These are phyloP conservation scores for Caenorhabditis doughertyi DNA, from an alignment of 2,888 invertebrate genomes.

Conservation along the genomic window DNA sequence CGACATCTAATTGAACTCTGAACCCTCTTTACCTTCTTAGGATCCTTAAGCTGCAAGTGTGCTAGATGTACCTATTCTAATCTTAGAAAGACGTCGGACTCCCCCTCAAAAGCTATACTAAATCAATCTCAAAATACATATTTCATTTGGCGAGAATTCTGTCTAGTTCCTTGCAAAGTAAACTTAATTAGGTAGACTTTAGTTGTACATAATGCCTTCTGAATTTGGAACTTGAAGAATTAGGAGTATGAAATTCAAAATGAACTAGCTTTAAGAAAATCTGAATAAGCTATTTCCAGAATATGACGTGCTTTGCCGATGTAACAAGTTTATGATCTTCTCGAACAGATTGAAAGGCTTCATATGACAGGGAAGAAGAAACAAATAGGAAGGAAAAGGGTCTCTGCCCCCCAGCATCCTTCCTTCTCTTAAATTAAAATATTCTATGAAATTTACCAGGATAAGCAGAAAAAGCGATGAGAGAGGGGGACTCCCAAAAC, in stretches of 20 bases:
- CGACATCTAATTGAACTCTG: too few species aligned
- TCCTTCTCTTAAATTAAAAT: conserved; percentile 28
- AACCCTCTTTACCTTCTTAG: too few species aligned
- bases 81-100: too few species aligned
- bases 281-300: background rate
- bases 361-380: background rate
- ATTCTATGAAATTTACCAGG: conserved; percentile 9
- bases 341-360: conserved; percentile 10
- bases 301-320: background rate
- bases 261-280: background rate
- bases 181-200: too few species aligned
- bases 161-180: too few species aligned
- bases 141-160: background rate
- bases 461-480: conserved; percentile 13
- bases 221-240: too few species aligned
- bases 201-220: too few species aligned
- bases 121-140: conserved; percentile 2
- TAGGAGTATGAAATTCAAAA: background rate
- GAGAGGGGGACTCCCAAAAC: conserved; percentile 7
- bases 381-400: background rate
- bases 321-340: conserved; percentile 3
- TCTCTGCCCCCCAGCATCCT: conserved; percentile 6
- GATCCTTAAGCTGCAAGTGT: too few species aligned
- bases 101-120: background rate
- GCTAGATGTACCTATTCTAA: too few species aligned